Evolutionary conservation across 2,888 invertebrate species (phyloP).

Genomic region (Erebia palarica): DNA sequence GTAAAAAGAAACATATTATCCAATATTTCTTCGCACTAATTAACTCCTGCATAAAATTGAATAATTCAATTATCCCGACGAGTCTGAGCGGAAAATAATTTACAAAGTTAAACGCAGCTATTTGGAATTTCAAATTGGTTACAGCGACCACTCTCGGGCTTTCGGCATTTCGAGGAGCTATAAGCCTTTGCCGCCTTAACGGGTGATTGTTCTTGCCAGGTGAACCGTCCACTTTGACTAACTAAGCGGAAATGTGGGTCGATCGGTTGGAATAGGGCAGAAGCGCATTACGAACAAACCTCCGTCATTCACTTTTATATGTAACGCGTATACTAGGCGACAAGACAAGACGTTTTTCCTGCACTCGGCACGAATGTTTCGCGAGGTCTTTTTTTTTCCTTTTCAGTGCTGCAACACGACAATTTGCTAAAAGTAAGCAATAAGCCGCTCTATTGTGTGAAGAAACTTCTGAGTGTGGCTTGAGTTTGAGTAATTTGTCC

Average conservation of each 20-base stretch:
- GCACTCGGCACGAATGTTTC: too few relatives aligned
- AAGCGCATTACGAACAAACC: too few relatives aligned
- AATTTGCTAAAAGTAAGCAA: too few relatives aligned
- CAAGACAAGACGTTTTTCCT: too few relatives aligned
- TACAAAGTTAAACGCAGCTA: constrained; percentile 21
- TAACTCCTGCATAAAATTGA: constrained; percentile 8
- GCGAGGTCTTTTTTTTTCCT: too few relatives aligned
- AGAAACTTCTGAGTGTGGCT: too few relatives aligned
- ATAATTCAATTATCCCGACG: background rate
- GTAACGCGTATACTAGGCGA: too few relatives aligned
- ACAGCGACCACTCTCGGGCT: background rate
- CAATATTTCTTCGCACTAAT: background rate
- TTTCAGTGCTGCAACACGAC: too few relatives aligned
- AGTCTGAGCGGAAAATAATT: constrained; percentile 17
- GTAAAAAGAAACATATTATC: too few relatives aligned
- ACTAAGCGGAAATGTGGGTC: background rate
- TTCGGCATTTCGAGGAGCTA: background rate
- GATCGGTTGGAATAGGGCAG: background rate
- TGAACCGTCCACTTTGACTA: constrained; percentile 6
- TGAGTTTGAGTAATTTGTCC: too few relatives aligned
- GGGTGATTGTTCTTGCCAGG: background rate
- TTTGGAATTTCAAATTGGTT: constrained; percentile 26
- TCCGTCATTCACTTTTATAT: too few relatives aligned
- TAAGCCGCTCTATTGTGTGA: too few relatives aligned
- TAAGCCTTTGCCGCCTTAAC: background rate